phyloP scores from a whole-genome alignment of 2,797 vertebrate genomes.

The Neosalanx taihuensis region DNA sequence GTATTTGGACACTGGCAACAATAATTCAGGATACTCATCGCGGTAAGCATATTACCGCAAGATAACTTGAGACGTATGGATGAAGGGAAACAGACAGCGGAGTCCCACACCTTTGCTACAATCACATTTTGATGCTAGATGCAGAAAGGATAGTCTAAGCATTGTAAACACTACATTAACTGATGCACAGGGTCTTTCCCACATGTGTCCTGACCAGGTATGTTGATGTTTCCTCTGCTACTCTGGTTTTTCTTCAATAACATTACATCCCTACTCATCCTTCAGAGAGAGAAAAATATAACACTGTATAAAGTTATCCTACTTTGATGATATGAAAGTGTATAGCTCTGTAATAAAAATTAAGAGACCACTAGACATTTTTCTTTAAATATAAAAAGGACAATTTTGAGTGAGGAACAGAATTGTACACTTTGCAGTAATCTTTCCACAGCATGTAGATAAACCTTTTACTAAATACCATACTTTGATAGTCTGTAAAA shows the following conservation, averaged over 20 bases:
- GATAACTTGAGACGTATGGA: neutral
- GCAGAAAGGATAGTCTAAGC: too few relatives aligned
- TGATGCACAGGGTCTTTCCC: neutral
- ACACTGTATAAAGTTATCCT: neutral
- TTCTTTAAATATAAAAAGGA: too few relatives aligned
- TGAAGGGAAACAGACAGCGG: neutral
- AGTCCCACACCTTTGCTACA: neutral
- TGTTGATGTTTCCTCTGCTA: slow-evolving; percentile 41
- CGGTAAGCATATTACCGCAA: too few relatives aligned
- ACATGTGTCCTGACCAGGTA: slow-evolving; percentile 44
- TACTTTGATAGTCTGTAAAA: neutral
- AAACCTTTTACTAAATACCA: too few relatives aligned
- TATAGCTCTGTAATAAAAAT: too few relatives aligned
- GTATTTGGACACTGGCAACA: neutral
- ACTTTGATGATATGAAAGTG: neutral
- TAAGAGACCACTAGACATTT: too few relatives aligned
- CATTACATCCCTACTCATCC: slow-evolving; percentile 37
- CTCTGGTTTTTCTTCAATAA: slow-evolving; percentile 50
- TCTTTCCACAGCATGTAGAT: too few relatives aligned
- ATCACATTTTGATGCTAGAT: neutral
- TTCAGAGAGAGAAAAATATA: slow-evolving; percentile 35
- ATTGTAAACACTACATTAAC: too few relatives aligned
- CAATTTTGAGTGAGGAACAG: too few relatives aligned
- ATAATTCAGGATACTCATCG: too few relatives aligned
- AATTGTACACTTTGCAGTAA: too few relatives aligned